Evolutionary conservation across 2,888 invertebrate species (phyloP).

Genomic region (Drosophila cognata): DNA sequence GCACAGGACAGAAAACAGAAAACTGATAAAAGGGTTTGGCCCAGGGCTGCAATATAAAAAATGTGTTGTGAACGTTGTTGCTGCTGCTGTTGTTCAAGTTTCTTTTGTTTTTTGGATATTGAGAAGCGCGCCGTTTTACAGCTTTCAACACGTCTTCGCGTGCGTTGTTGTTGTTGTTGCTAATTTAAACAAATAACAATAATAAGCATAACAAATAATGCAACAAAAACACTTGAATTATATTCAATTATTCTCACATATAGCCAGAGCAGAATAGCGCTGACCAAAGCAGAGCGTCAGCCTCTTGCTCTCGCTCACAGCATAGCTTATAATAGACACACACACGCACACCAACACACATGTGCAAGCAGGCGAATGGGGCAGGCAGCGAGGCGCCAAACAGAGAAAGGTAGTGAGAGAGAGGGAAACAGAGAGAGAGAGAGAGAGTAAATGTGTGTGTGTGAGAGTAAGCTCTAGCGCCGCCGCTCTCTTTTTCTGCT

Average conservation of each 20-base stretch:
- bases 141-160: conserved; percentile 57
- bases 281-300: conserved; percentile 50
- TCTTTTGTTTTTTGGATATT: conserved; percentile 14
- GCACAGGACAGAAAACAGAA: conserved; percentile 38
- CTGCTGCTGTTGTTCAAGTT: conserved; percentile 23
- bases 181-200: conserved; percentile 79
- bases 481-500: conserved; percentile 22
- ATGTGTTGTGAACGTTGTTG: background rate
- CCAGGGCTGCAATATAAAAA: conserved; percentile 57
- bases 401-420: conserved; percentile 26
- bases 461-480: conserved; percentile 45
- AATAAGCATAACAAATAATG: conserved; percentile 74
- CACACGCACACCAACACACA: conserved; percentile 27
- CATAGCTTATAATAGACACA: conserved; percentile 64
- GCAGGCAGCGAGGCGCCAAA: conserved; percentile 68
- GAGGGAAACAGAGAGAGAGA: conserved; percentile 26
- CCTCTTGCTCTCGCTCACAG: conserved; percentile 45
- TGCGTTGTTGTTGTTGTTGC: conserved; percentile 57
- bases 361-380: conserved; percentile 50
- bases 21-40: conserved; percentile 71
- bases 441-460: conserved; percentile 21
- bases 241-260: conserved; percentile 73
- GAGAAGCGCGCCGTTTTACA: conserved; percentile 59
- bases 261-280: conserved; percentile 16
- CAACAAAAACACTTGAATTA: conserved; percentile 78